These are phyloP conservation scores for Pocillopora verrucosa DNA, from an alignment of 64 coral and sea anemone genomes.

Conservation along the genomic window DNA sequence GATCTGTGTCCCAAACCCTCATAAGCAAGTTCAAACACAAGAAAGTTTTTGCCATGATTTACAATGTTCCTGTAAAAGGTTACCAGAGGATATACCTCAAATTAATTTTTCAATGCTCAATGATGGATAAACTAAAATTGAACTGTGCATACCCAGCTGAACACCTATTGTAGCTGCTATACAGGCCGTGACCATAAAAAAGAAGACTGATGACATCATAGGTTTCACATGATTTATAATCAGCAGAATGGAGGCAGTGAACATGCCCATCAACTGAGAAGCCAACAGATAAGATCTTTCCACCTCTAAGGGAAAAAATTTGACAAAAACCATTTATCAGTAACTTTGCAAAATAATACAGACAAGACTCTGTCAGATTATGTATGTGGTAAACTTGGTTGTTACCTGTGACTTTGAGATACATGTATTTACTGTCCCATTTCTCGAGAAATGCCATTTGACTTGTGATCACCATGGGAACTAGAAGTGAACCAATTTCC, in stretches of 20 bases:
- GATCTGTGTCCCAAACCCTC: too few relatives aligned
- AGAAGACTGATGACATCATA: slow-evolving; percentile 40
- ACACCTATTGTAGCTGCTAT: slow-evolving; percentile 67
- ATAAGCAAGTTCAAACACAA: too few relatives aligned
- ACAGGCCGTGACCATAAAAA: slow-evolving; percentile 63
- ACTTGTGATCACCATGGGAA: slow-evolving; percentile 77
- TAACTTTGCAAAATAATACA: not conserved
- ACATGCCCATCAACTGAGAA: slow-evolving; percentile 72
- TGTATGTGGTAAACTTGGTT: not conserved
- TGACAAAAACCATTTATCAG: not conserved
- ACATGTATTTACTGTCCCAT: slow-evolving; percentile 17
- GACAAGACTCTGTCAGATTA: not conserved
- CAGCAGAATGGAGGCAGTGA: slow-evolving; percentile 59
- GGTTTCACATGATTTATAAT: slow-evolving; percentile 58
- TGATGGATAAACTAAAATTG: not conserved
- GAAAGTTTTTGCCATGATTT: too few relatives aligned
- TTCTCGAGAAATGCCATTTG: slow-evolving; percentile 54
- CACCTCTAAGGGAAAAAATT: slow-evolving; percentile 7
- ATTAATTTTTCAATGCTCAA: too few relatives aligned
- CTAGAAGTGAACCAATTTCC: slow-evolving; percentile 61
- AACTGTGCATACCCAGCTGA: slow-evolving; percentile 43
- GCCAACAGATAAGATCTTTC: slow-evolving; percentile 54
- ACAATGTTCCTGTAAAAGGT: too few relatives aligned
- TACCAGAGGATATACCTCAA: too few relatives aligned
- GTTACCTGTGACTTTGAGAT: slow-evolving; percentile 51